Percentiles rank a stretch among this genome's conserved stretches.
Evolutionary conservation across 2,113 vertebrate genomes (phyloP).

Genomic region (Dissostichus mawsoni): DNA sequence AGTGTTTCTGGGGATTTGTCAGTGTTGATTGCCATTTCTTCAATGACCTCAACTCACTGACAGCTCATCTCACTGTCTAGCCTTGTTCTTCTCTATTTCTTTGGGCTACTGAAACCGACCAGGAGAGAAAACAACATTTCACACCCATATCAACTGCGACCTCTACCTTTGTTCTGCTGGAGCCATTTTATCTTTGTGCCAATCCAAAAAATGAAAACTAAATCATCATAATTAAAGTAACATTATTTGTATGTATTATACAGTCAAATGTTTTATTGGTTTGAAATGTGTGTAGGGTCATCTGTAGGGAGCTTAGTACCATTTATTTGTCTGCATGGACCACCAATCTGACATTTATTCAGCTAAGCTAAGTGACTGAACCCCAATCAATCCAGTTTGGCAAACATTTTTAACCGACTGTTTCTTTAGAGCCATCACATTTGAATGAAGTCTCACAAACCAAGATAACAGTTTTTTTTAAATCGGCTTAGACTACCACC

Average conservation of each 20-base stretch:
- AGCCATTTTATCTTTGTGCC: background rate
- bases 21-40: slow-evolving; percentile 18
- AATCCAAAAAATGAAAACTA: background rate
- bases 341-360: background rate
- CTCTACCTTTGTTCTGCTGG: background rate
- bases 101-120: slow-evolving; percentile 4
- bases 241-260: background rate
- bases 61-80: slow-evolving; percentile 2
- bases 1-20: slow-evolving; percentile 15
- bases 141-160: no score
- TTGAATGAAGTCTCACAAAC: background rate
- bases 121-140: slow-evolving; percentile 12
- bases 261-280: background rate
- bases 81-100: background rate
- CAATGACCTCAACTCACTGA: background rate
- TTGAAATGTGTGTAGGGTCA: background rate
- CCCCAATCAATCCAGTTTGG: background rate
- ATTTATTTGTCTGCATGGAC: background rate
- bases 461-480: background rate
- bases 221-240: no score
- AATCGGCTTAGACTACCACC: background rate
- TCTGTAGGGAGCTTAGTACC: background rate
- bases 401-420: background rate
- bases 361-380: background rate
- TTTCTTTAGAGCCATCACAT: background rate